A percentile compares a stretch with the other conserved stretches of the same genome.
These are phyloP conservation scores for Sylvietta virens DNA, from an alignment of 2,113 vertebrate species.

Conservation along the genomic window DNA sequence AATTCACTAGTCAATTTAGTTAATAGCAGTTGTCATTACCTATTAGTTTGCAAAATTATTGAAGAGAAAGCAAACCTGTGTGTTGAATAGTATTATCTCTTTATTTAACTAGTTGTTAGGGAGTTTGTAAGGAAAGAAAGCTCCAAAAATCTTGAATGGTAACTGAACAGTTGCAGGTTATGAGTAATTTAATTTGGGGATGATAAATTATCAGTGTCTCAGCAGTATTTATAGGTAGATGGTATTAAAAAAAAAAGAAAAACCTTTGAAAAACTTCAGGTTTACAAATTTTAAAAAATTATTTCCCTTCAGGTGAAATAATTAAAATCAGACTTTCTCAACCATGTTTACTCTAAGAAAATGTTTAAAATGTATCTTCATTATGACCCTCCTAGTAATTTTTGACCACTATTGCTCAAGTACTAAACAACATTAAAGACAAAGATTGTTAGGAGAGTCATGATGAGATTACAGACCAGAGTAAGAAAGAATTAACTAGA, in stretches of 20 bases:
- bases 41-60: slow-evolving; percentile 5
- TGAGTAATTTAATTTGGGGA: not conserved
- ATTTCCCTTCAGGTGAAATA: not conserved
- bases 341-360: not conserved
- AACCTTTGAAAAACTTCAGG: not conserved
- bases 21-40: slow-evolving; percentile 12
- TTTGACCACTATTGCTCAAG: not conserved
- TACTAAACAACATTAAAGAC: not conserved
- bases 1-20: slow-evolving; percentile 14
- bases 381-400: not conserved
- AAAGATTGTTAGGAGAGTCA: not conserved
- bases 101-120: not conserved
- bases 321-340: not conserved
- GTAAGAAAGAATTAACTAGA: not conserved
- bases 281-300: not conserved
- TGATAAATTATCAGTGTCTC: not conserved
- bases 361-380: not conserved
- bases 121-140: not conserved
- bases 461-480: not conserved
- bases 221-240: not conserved
- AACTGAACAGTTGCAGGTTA: not conserved
- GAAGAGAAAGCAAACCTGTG: not conserved
- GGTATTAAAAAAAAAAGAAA: not conserved
- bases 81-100: not conserved
- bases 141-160: not conserved